Evolutionary conservation across 2,888 invertebrate species (phyloP).

Genomic region (Hermaeophaga mercurialis): DNA sequence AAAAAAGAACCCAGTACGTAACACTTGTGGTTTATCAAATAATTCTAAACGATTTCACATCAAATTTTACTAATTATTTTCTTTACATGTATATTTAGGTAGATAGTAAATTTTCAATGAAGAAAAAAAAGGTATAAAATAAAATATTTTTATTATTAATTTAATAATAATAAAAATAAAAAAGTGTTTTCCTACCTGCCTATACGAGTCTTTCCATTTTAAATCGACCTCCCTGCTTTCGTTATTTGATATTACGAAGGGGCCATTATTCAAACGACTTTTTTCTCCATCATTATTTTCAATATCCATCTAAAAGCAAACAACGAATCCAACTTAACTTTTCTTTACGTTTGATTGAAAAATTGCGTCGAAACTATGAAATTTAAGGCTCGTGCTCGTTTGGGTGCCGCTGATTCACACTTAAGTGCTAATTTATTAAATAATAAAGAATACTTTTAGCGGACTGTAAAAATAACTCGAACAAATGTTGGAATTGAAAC

Average conservation of each 20-base stretch:
- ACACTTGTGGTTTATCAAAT: too few species aligned
- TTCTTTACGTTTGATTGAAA: background rate
- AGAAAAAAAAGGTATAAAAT: too few species aligned
- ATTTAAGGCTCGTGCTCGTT: background rate
- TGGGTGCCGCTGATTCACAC: slow-evolving; percentile 23
- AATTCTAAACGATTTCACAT: too few species aligned
- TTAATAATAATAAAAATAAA: background rate
- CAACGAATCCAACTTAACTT: background rate
- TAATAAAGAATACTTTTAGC: slow-evolving; percentile 6
- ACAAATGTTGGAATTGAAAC: too few species aligned
- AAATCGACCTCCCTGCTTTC: slow-evolving; percentile 24
- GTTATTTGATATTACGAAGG: slow-evolving; percentile 19
- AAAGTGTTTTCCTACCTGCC: slow-evolving; percentile 29
- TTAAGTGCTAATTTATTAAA: slow-evolving; percentile 9
- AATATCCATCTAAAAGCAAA: slow-evolving; percentile 24
- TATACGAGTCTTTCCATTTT: slow-evolving; percentile 38
- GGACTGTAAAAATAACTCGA: background rate
- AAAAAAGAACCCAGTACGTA: too few species aligned
- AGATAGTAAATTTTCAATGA: too few species aligned
- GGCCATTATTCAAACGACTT: slow-evolving; percentile 12
- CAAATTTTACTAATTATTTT: too few species aligned
- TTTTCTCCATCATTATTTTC: slow-evolving; percentile 20
- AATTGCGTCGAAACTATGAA: background rate
- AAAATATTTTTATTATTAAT: too few species aligned
- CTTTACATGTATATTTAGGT: too few species aligned